A percentile compares a stretch with the other conserved stretches of the same genome.
Evolutionary conservation across 2,113 vertebrate species (phyloP).

Genomic region (Euleptes europaea): DNA sequence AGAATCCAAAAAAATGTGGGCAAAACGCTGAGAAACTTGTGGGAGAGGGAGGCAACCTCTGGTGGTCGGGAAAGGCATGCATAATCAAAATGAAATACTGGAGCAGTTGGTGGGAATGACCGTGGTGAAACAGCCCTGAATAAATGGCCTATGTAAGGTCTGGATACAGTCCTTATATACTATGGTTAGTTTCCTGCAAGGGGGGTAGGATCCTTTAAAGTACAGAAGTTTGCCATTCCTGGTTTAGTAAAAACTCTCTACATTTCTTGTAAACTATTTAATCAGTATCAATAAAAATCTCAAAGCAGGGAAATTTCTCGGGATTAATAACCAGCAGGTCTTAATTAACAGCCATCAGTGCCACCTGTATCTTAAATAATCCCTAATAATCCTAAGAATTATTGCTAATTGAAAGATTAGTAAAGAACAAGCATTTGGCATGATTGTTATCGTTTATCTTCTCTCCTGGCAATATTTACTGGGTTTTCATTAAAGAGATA

Average conservation of each 20-base stretch:
- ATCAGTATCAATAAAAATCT: conserved; percentile 31
- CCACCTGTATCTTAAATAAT: conserved; percentile 9
- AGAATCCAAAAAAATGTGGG: too few species aligned
- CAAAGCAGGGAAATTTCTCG: not conserved
- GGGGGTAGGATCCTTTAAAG: not conserved
- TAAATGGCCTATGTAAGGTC: too few species aligned
- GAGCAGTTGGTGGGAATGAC: too few species aligned
- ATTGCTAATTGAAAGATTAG: conserved; percentile 42
- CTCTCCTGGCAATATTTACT: conserved; percentile 18
- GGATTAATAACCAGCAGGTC: conserved; percentile 14
- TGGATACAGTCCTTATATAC: not conserved
- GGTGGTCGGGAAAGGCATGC: too few species aligned
- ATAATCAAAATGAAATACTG: too few species aligned
- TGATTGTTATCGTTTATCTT: conserved; percentile 18
- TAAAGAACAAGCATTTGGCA: conserved; percentile 22
- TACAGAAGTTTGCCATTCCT: not conserved
- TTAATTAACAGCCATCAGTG: conserved; percentile 30
- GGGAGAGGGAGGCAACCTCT: too few species aligned
- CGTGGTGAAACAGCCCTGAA: too few species aligned
- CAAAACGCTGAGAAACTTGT: too few species aligned
- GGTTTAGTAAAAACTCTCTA: not conserved
- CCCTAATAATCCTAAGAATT: not conserved
- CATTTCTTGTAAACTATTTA: conserved; percentile 22
- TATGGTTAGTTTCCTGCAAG: not conserved
- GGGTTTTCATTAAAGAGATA: conserved; percentile 14